Evolutionary conservation across 2,797 vertebrate species (phyloP).

Genomic region (Notolabrus celidotus): DNA sequence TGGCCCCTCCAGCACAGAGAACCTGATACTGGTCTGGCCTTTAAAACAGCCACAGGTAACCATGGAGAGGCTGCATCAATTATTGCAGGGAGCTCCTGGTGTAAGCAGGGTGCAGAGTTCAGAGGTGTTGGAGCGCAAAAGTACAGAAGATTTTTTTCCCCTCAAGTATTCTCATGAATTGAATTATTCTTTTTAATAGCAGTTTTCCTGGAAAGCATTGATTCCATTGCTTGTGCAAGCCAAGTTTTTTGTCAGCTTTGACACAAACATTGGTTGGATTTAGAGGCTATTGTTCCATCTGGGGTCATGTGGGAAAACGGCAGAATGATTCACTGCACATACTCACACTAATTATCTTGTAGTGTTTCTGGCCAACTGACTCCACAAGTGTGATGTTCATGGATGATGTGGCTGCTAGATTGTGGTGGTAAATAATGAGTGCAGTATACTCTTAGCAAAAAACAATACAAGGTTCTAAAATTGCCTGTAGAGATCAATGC

Average conservation of each 20-base stretch:
- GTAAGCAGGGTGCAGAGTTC: slow-evolving; percentile 47
- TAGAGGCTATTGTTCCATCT: slow-evolving; percentile 65
- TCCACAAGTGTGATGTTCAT: slow-evolving; percentile 63
- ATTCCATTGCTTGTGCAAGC: no score
- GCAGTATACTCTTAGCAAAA: slow-evolving; percentile 21
- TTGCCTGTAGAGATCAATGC: neutral
- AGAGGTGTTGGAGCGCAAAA: slow-evolving; percentile 23
- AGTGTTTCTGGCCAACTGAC: slow-evolving; percentile 64
- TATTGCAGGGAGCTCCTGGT: slow-evolving; percentile 76
- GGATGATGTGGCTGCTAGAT: slow-evolving; percentile 58
- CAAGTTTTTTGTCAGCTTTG: neutral
- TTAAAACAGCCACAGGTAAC: slow-evolving; percentile 84
- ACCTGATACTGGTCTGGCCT: slow-evolving; percentile 83
- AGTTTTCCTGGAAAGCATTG: neutral
- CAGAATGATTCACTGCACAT: slow-evolving; percentile 56
- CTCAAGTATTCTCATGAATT: neutral
- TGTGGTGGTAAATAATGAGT: slow-evolving; percentile 36
- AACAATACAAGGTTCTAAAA: neutral
- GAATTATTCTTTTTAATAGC: neutral
- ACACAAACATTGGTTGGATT: slow-evolving; percentile 35
- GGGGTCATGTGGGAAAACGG: slow-evolving; percentile 43
- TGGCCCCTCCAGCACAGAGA: slow-evolving; percentile 65
- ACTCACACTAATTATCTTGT: slow-evolving; percentile 61
- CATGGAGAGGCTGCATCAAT: slow-evolving; percentile 86
- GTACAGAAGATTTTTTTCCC: neutral